Base-by-base conservation (phyloP, 2,888 invertebrate genomes). In the Charanyca ferruginea region DNA sequence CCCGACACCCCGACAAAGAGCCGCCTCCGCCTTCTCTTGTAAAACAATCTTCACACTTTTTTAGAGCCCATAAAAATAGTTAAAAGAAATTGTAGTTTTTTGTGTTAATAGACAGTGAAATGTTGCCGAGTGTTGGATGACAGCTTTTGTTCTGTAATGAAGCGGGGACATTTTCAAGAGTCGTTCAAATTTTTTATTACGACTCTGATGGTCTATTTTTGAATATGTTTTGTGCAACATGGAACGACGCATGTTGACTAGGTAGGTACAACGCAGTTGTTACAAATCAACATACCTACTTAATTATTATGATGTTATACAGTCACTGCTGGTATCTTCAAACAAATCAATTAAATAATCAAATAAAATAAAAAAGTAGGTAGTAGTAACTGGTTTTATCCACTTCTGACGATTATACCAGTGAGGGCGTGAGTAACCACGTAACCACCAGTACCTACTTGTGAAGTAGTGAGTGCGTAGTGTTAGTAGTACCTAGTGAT, bases 131-230 rank as follows among this genome's bases (percentile, higher is more conserved):
- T 92, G 92, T 92, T 93, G 85, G 91, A 90, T 94, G 95, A 94
- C 95, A 93, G 94, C 95, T 95, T 95, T 95, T 95, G 94, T 94
- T 94, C 93, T 93, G 91, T 94, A 93, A 93, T 92, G 93, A 93
- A 93, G 89, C 90, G 90, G 93, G 89, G 94, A 94, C 94, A 92
- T 88, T 92, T 91, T 91, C 89, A 92, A 89, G 87, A 89, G 87
- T 89, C 90, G 82, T 90, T 91, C 84, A 84, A 86, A 84, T 87
- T 89, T 92, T 93, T 94, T 94, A 93, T 94, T 92, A 86, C 90
- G 79, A 76, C 84, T 83, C 86, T 83, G 87, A 83, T 86, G 89
- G 86, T 91, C 94, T 94, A 94, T 95, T 94, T 94, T 88, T 64
- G 32, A 77, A 81, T 52, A 72, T 58, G 65, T 77, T 83, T 73